Percentiles rank a stretch among this genome's conserved stretches.
Conservation (phyloP, 2,797 vertebrate species). For the Crypturellus tataupa region DNA sequence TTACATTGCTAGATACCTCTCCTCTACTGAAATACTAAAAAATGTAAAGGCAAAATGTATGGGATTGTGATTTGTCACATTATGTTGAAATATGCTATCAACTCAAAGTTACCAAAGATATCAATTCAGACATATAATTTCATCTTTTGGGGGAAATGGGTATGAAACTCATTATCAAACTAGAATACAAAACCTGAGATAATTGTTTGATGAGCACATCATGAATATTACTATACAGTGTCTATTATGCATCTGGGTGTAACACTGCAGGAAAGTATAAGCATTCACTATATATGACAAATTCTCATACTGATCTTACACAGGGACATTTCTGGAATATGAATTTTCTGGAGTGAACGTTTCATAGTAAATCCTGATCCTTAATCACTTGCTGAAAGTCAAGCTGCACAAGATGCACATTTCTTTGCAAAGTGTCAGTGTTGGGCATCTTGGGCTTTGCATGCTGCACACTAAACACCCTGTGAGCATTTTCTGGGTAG, state of each 20-base stretch:
- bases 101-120: not conserved
- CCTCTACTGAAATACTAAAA: not conserved
- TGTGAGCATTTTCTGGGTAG: not conserved
- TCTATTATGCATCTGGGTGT: not conserved
- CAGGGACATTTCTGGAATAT: not conserved
- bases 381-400: not conserved
- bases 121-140: not conserved
- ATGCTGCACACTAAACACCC: not conserved
- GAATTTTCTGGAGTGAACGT: not conserved
- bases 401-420: not conserved
- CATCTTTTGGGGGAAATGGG: not conserved
- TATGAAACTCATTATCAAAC: not conserved
- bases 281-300: not conserved
- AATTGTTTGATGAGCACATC: not conserved
- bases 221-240: not conserved
- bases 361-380: not conserved
- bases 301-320: not conserved
- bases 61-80: not conserved
- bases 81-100: not conserved
- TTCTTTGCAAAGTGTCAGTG: not conserved
- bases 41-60: not conserved
- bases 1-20: not conserved
- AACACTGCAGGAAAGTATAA: not conserved
- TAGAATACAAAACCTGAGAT: not conserved
- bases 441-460: not conserved